Base-by-base conservation (phyloP, 2,113 vertebrate species). In the Spea bombifrons region DNA sequence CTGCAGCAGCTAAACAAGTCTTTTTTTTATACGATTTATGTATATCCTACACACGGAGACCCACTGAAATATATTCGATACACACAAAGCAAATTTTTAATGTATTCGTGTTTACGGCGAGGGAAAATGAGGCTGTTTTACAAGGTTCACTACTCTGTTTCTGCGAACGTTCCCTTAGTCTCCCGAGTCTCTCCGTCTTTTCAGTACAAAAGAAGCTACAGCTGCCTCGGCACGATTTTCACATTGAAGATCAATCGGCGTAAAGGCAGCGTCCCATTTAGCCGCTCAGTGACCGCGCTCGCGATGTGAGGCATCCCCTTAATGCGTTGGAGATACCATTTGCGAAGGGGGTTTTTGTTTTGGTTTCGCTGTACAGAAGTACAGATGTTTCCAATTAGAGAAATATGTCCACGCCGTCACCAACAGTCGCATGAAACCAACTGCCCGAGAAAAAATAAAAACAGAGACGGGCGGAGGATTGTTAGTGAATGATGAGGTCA, bases 321-420 rank as follows among this genome's bases (percentile, higher is more conserved):
- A 69, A 76, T 76, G 69, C 69, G 68, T 76, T 47, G 75, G 13
- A 52, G 66, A 69, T 53, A 69, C n/a, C 66, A 67, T 76, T 76
- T 76, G 75, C 59, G 75, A 66, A 69, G 75, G 75, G 69, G 53
- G 45, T 76, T 76, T 76, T 48, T 69, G 53, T 53, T 76, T 76
- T 76, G 48, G 75, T 76, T 76, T 76, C 61, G 49, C 66, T 55
- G 75, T 76, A 69, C 53, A 57, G 75, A 53, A 57, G 44, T 76
- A 69, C 75, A 69, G 75, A 69, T 76, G 75, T 76, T 76, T 61
- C 75, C 66, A 76, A 76, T 76, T 76, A 76, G 75, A 76, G 47
- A 76, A 76, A 76, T 76, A 76, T 70, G 75, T 76, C 66, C 48
- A 53, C n/a, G 43, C 44, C 66, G 43, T 76, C 66, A 13, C 45